A percentile compares a stretch with the other conserved stretches of the same genome.
These are phyloP conservation scores for Epicampocera succincta DNA, from an alignment of 2,888 invertebrate species.

Conservation along the genomic window DNA sequence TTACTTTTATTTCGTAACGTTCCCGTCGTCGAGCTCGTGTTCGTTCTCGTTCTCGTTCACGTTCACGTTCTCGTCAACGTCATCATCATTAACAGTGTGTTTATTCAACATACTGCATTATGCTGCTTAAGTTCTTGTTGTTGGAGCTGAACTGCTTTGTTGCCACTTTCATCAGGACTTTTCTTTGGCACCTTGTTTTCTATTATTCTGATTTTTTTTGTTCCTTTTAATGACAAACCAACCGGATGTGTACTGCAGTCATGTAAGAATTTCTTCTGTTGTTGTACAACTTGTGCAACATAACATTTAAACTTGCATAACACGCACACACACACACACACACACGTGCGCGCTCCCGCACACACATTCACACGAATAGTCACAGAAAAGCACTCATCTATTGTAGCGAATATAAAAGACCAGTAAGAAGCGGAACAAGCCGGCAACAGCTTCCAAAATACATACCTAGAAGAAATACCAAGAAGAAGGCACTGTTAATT, in stretches of 20 bases:
- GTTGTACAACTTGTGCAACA: constrained; percentile 50
- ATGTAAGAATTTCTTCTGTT: constrained; percentile 63
- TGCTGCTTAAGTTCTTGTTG: constrained; percentile 23
- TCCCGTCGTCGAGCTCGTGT: background rate
- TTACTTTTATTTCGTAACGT: constrained; percentile 16
- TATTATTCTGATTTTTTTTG: constrained; percentile 6
- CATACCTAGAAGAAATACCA: background rate
- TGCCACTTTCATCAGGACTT: constrained; percentile 52
- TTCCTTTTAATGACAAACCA: constrained; percentile 51
- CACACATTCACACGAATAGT: constrained; percentile 18
- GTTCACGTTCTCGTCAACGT: constrained; percentile 13
- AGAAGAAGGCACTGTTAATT: constrained; percentile 64
- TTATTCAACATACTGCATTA: constrained; percentile 66
- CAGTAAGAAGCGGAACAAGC: constrained; percentile 29
- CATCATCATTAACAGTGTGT: constrained; percentile 64
- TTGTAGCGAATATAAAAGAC: constrained; percentile 43
- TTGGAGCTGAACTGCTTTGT: constrained; percentile 36
- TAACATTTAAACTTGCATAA: constrained; percentile 36
- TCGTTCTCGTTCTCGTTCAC: too few species aligned
- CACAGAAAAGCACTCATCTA: constrained; percentile 40
- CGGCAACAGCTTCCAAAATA: background rate
- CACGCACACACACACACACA: background rate
- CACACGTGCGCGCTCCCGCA: constrained; percentile 1
- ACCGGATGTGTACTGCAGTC: constrained; percentile 65
- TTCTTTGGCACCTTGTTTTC: constrained; percentile 48